These are phyloP conservation scores for Oasisia sp. DNA, from an alignment of 2,888 invertebrate genomes.

Conservation along the genomic window DNA sequence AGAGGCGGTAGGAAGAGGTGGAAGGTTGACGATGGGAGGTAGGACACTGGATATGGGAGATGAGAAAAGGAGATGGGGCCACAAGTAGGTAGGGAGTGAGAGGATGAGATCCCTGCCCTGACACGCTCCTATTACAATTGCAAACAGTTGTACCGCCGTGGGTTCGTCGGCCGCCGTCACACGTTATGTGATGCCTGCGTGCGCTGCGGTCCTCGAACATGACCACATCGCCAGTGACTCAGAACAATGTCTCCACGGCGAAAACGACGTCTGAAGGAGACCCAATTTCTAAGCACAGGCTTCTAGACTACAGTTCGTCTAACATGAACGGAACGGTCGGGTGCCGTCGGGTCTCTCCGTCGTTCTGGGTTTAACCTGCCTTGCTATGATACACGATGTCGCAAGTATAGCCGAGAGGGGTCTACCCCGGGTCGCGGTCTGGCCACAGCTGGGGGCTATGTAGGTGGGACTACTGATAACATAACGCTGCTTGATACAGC, in stretches of 20 bases:
- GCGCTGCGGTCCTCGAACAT: background rate
- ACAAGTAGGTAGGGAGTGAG: no score
- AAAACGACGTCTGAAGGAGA: background rate
- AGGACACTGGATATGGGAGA: no score
- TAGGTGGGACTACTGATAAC: background rate
- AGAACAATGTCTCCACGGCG: background rate
- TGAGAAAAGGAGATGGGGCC: no score
- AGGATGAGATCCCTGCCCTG: no score
- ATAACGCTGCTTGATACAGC: background rate
- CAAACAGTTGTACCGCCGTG: background rate
- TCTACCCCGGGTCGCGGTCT: background rate
- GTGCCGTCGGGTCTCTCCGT: background rate
- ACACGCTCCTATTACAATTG: no score
- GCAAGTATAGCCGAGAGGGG: background rate
- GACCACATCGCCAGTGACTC: background rate
- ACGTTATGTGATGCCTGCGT: background rate
- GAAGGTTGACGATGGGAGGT: no score
- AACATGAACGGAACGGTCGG: background rate
- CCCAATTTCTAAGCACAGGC: background rate
- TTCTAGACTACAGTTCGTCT: background rate
- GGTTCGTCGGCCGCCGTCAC: background rate
- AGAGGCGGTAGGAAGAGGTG: no score
- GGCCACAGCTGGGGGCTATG: background rate
- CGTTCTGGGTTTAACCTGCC: background rate
- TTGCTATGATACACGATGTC: background rate